phyloP scores from a whole-genome alignment of 1,140 invertebrate species.

The Thalassaphorura encarpata region DNA sequence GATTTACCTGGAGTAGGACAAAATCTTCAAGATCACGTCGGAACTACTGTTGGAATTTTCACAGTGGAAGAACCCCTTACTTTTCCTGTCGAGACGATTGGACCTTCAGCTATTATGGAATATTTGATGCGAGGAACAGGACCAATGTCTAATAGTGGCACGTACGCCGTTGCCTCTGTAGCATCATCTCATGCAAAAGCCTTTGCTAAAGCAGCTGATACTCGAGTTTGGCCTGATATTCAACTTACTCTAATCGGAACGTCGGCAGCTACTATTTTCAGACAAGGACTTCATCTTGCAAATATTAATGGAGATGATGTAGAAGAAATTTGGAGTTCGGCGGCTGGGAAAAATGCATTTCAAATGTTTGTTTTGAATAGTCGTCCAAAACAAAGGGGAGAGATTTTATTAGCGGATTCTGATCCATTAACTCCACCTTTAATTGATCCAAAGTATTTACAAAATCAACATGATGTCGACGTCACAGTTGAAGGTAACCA shows the following conservation, averaged over 20 bases:
- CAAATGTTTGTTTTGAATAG: slow-evolving; percentile 1
- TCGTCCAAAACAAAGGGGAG: background rate
- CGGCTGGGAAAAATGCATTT: background rate
- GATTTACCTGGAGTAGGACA: slow-evolving; percentile 37
- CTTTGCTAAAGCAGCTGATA: background rate
- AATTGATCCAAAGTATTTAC: slow-evolving; percentile 27
- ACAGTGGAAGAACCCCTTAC: slow-evolving; percentile 4
- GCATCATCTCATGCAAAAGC: background rate
- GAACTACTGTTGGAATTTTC: slow-evolving; percentile 7
- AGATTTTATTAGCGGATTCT: background rate
- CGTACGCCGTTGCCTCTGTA: background rate
- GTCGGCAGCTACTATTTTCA: background rate
- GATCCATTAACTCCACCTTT: slow-evolving; percentile 12
- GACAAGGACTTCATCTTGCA: background rate
- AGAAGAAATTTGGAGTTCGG: background rate
- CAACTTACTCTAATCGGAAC: background rate
- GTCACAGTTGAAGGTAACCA: slow-evolving; percentile 14
- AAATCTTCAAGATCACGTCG: slow-evolving; percentile 38
- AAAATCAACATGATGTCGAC: slow-evolving; percentile 20
- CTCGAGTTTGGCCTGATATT: slow-evolving; percentile 7
- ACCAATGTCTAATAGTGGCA: background rate
- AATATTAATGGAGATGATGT: background rate
- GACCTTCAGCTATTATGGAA: background rate
- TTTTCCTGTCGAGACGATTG: slow-evolving; percentile 2
- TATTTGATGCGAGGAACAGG: slow-evolving; percentile 16